Evolutionary conservation across 2,113 vertebrate genomes (phyloP), one percentile per base, ranked within the genome.

Genomic region (Carassius gibelio): DNA sequence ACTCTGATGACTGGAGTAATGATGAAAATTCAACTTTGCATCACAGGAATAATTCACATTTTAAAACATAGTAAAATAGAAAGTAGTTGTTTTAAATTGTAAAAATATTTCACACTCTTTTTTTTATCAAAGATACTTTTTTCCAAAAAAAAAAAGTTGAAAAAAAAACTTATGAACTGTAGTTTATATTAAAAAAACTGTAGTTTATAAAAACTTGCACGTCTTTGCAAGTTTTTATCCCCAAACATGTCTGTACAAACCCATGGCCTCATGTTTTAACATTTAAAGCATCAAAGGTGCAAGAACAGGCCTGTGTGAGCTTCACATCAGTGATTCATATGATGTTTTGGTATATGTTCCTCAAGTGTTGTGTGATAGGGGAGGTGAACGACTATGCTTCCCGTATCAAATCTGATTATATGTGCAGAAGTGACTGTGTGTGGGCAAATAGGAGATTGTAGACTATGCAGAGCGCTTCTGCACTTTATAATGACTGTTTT

Each of bases 401-500:
- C 26, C 45, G 26, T 62, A 64, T 76, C 61, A 76, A 86, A 36
- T 14, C 3, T 83, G 81, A 66, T 62, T 50, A 3, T 79, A 48
- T 36, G 62, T 52, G 8, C 17, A 55, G 48, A 13, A 61, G 74
- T 9, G 23, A 77, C 74, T 84, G 83, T 21, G 8, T 84, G 75
- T 52, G 42, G 34, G 83, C n/a, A 80, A 64, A 64, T 48, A 42
- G 1, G 36, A 45, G 59, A 48, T 64, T 64, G 77, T 80, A 64
- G 59, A 19, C 38, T 11, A 26, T 17, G 14, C 78, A 80, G 68
- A 69, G 19, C 80, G 34, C 48, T 48, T 62, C 21, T 79, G 34
- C 61, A 50, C 61, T 48, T 45, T 45, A n/a, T 81, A 69, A 81
- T 68, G 42, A 81, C 42, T 52, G 79, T 81, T 81, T 68, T 81